Conservation (phyloP, 1,140 invertebrate genomes). For the Laupala kohalensis region DNA sequence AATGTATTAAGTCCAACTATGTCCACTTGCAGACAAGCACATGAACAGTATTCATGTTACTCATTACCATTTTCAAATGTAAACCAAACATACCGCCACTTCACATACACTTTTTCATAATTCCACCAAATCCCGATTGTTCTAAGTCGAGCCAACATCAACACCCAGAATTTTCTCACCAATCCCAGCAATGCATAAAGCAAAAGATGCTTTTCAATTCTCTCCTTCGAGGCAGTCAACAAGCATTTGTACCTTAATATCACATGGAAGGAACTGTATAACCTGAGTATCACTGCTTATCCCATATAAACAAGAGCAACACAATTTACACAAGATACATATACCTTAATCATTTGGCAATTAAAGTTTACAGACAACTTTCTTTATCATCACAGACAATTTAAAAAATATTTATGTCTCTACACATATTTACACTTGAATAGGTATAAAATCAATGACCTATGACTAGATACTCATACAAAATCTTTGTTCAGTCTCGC, state of each 20-base stretch:
- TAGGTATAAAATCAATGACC: conserved; percentile 7
- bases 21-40: neutral
- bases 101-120: neutral
- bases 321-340: neutral
- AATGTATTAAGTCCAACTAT: conserved; percentile 5
- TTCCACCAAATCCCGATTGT: neutral
- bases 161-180: neutral
- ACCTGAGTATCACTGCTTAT: conserved; percentile 8
- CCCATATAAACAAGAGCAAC: neutral
- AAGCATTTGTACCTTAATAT: conserved; percentile 14
- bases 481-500: conserved; percentile 7
- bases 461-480: conserved; percentile 8
- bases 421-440: conserved; percentile 6
- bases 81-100: neutral
- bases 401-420: conserved; percentile 12
- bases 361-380: conserved; percentile 13
- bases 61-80: neutral
- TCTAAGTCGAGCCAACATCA: neutral
- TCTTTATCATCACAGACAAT: conserved; percentile 13
- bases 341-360: neutral
- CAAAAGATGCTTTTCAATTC: neutral
- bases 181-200: neutral
- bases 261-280: conserved; percentile 13
- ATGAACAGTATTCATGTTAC: neutral
- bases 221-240: conserved; percentile 6